Percentiles rank a stretch among this genome's conserved stretches.
Conservation (phyloP, 2,797 vertebrate genomes). For the Naso thynnoides region DNA sequence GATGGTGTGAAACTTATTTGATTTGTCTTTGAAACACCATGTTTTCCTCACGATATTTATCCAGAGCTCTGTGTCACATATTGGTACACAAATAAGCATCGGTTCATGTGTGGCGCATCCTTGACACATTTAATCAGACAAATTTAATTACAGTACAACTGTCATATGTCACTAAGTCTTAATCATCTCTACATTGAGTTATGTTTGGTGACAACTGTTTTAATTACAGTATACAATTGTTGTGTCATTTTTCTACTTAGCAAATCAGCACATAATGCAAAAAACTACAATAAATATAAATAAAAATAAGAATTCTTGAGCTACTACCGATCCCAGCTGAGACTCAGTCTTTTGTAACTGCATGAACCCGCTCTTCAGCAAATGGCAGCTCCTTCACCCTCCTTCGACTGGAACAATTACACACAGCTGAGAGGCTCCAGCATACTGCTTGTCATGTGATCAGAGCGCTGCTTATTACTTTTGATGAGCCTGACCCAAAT, state of each 20-base stretch:
- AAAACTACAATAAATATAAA: constrained; percentile 49
- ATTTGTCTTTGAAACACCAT: constrained; percentile 62
- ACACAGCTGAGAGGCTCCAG: constrained; percentile 71
- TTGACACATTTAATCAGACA: neutral
- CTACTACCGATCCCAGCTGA: constrained; percentile 66
- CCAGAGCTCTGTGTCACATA: constrained; percentile 17
- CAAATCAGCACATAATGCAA: constrained; percentile 40
- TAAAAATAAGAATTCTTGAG: constrained; percentile 52
- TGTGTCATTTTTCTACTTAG: constrained; percentile 28
- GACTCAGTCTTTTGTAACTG: constrained; percentile 52
- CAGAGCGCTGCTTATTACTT: constrained; percentile 78
- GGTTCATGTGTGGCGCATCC: neutral
- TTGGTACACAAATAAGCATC: constrained; percentile 4
- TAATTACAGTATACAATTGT: constrained; percentile 10
- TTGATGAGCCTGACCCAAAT: constrained; percentile 84
- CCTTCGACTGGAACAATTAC: constrained; percentile 65
- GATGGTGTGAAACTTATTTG: constrained; percentile 77
- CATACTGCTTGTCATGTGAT: constrained; percentile 71
- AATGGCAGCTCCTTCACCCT: constrained; percentile 65
- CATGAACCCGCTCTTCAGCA: constrained; percentile 49
- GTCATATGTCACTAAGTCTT: neutral
- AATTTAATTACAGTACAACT: neutral
- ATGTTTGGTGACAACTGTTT: constrained; percentile 37
- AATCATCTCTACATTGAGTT: neutral
- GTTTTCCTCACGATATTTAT: constrained; percentile 38